Percentiles rank a stretch among this genome's conserved stretches.
These are phyloP conservation scores for Zaprionus gabonicus DNA, from an alignment of 1,140 invertebrate genomes.

Conservation along the genomic window DNA sequence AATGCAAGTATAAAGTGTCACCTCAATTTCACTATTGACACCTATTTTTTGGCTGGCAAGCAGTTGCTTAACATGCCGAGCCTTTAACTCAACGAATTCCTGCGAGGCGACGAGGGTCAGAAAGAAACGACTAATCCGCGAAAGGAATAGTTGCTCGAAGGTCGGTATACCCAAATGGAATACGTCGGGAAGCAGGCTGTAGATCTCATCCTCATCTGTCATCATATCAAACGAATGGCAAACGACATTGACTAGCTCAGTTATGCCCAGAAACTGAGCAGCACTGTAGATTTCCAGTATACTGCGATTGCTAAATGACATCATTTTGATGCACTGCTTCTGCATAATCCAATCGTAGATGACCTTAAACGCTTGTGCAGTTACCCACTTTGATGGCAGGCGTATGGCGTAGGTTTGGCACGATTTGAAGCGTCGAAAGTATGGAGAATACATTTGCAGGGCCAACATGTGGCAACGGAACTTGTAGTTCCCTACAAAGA, in stretches of 20 bases:
- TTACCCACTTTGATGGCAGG: conserved; percentile 81
- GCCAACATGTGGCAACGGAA: conserved; percentile 48
- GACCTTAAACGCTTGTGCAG: conserved; percentile 87
- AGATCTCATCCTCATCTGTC: conserved; percentile 89
- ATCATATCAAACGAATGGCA: conserved; percentile 89
- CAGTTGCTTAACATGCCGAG: conserved; percentile 87
- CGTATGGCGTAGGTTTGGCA: conserved; percentile 8
- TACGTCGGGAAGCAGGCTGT: conserved; percentile 88
- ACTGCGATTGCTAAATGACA: conserved; percentile 83
- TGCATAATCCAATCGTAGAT: conserved; percentile 92
- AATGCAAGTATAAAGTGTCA: conserved; percentile 55
- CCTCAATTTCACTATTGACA: conserved; percentile 87
- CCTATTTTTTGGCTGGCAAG: conserved; percentile 89
- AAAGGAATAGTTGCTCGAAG: conserved; percentile 87
- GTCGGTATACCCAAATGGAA: conserved; percentile 56
- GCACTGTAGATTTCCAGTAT: conserved; percentile 87
- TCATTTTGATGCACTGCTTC: conserved; percentile 86
- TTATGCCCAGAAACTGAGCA: conserved; percentile 86
- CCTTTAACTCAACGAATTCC: conserved; percentile 88
- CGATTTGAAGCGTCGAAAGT: conserved; percentile 13
- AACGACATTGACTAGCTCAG: conserved; percentile 90
- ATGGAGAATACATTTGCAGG: conserved; percentile 34
- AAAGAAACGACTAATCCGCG: conserved; percentile 90
- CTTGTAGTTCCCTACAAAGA: conserved; percentile 36
- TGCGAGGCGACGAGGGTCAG: conserved; percentile 89